Evolutionary conservation across 2,113 vertebrate species (phyloP).

Genomic region (Paratilapia polleni): DNA sequence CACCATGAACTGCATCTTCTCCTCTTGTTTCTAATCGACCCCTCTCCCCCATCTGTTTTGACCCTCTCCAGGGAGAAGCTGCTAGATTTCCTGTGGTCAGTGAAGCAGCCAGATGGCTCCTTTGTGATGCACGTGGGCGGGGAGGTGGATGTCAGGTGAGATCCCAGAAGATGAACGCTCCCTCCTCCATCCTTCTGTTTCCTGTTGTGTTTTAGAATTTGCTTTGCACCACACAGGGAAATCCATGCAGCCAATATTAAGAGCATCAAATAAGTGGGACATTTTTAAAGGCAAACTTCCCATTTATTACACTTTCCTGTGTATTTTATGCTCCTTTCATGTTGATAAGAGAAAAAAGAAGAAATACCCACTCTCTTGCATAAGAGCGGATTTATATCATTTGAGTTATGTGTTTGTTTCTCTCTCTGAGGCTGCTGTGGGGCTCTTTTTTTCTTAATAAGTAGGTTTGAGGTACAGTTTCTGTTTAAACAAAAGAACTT

Average conservation of each 20-base stretch:
- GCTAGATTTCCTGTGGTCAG: slow-evolving; percentile 87
- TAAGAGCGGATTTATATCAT: neutral
- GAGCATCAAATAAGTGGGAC: neutral
- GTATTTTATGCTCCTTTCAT: neutral
- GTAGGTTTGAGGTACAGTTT: slow-evolving; percentile 29
- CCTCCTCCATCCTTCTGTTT: neutral
- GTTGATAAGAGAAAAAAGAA: slow-evolving; percentile 7
- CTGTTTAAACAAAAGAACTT: slow-evolving; percentile 16
- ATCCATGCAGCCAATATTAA: neutral
- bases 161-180: neutral
- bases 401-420: neutral
- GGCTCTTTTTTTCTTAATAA: slow-evolving; percentile 22
- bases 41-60: neutral
- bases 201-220: neutral
- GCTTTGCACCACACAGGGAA: neutral
- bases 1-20: neutral
- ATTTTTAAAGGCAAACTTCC: neutral
- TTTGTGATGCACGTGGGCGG: slow-evolving; percentile 96
- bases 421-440: slow-evolving; percentile 2
- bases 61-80: slow-evolving; percentile 88
- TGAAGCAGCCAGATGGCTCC: slow-evolving; percentile 94
- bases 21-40: neutral
- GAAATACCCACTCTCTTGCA: slow-evolving; percentile 1
- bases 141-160: slow-evolving; percentile 97
- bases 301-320: neutral